Percentiles rank a stretch among this genome's conserved stretches.
Evolutionary conservation across 2,888 invertebrate species (phyloP).

Genomic region (Crossocerus cetratus): DNA sequence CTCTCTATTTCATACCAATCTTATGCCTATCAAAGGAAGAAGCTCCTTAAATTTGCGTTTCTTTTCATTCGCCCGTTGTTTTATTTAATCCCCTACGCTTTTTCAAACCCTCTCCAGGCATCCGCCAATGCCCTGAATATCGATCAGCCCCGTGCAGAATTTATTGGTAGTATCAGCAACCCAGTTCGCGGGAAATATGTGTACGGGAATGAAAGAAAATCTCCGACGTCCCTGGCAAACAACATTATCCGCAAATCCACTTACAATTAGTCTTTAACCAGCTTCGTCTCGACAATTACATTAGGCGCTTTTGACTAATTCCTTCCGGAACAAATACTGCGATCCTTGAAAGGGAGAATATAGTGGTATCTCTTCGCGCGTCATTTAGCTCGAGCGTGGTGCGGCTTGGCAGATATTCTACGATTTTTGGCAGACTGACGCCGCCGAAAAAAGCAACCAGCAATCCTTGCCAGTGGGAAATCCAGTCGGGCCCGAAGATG

Average conservation of each 20-base stretch:
- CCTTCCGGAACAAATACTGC: no score
- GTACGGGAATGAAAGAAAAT: no score
- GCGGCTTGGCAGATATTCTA: no score
- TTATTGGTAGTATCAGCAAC: neutral
- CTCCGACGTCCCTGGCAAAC: no score
- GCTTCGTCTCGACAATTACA: no score
- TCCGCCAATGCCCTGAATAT: neutral
- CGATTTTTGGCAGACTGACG: slow-evolving; percentile 35
- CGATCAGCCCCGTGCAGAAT: neutral
- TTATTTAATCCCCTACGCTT: neutral
- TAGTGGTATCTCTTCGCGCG: no score
- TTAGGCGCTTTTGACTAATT: no score
- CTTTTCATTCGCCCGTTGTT: neutral
- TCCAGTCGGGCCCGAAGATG: slow-evolving; percentile 39
- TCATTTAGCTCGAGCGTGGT: no score
- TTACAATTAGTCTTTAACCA: no score
- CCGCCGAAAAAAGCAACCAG: slow-evolving; percentile 33
- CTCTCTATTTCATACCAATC: slow-evolving; percentile 20
- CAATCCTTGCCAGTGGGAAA: slow-evolving; percentile 32
- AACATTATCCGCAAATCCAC: no score
- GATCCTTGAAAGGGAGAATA: no score
- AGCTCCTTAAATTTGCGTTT: slow-evolving; percentile 22
- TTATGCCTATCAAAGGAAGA: slow-evolving; percentile 24
- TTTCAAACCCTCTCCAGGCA: neutral
- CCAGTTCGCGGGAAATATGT: neutral